phyloP scores from a whole-genome alignment of 64 coral and sea anemone species.

The Pocillopora verrucosa region DNA sequence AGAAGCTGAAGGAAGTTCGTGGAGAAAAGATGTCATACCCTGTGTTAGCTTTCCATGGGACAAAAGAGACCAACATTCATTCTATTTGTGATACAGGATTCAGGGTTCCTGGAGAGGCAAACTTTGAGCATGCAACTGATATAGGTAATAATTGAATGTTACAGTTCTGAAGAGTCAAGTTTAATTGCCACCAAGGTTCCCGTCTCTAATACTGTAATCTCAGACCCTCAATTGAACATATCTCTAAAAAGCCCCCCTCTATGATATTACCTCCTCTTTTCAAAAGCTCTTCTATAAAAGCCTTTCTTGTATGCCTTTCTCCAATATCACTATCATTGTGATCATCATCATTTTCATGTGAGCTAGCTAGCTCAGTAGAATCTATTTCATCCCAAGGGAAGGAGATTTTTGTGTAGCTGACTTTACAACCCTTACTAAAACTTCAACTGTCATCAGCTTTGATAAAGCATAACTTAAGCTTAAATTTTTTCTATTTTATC shows the following conservation, averaged over 20 bases:
- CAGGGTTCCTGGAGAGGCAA: constrained; percentile 59
- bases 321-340: no score
- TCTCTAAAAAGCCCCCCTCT: no score
- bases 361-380: no score
- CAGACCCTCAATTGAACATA: no score
- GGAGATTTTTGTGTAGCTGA: no score
- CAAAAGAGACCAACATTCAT: constrained; percentile 73
- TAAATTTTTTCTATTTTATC: not conserved
- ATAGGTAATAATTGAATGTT: constrained; percentile 19
- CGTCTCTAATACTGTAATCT: no score
- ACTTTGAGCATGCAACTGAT: constrained; percentile 86
- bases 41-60: constrained; percentile 88
- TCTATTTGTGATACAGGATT: constrained; percentile 70
- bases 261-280: no score
- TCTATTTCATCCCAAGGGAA: no score
- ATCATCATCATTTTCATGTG: no score
- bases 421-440: not conserved
- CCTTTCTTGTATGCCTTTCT: no score
- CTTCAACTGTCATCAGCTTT: not conserved
- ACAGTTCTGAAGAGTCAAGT: no score
- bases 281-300: no score
- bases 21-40: constrained; percentile 71
- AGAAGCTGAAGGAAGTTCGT: constrained; percentile 52
- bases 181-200: not conserved
- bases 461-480: not conserved